Base-by-base conservation (phyloP, 1,140 invertebrate genomes). In the Bombyx mandarina region DNA sequence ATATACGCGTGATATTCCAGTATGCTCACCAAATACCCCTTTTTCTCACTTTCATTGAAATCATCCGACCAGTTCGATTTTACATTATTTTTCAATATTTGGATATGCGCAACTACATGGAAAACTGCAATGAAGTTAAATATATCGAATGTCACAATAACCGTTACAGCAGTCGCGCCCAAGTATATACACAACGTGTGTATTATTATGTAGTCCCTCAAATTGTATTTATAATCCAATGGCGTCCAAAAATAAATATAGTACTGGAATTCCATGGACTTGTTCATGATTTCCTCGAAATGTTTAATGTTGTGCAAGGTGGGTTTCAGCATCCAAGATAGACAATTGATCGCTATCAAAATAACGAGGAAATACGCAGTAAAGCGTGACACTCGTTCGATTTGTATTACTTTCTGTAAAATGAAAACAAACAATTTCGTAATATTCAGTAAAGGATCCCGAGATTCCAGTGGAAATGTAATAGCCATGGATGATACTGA, bases 1-100 rank as follows among this genome's bases (percentile, higher is more conserved):
- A 78, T 72, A 65, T 77, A 78, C 7, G 62, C 61, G 57, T 80
- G 69, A 56, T 76, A 70, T 54, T 77, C 64, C 1, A 80, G 63
- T 9, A 72, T 55, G 42, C 54, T 63, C 43, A 63, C 48, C 44
- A 77, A 57, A 43, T 51, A 69, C 9, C 18, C 42, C 44, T 65
- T 66, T 10, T 63, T 60, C 52, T 69, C 63, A 8, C 54, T 52
- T 7, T 69, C 51, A n/a, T 44, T 67, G 35, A 68, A 53, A 46
- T 62, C 42, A 48, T 60, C 52, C 1, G 50, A 45, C 44, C 69
- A 74, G 45, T 62, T 56, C 7, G 54, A 58, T 56, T 50, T 61
- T 6, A 77, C 56, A 52, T 50, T 75, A 7, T 73, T 6, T 56
- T 73, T 76, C 45, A 76, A 59, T 8, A 73, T 67, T 18, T 71